phyloP scores from a whole-genome alignment of 2,797 vertebrate genomes.

The Cyprinella venusta region DNA sequence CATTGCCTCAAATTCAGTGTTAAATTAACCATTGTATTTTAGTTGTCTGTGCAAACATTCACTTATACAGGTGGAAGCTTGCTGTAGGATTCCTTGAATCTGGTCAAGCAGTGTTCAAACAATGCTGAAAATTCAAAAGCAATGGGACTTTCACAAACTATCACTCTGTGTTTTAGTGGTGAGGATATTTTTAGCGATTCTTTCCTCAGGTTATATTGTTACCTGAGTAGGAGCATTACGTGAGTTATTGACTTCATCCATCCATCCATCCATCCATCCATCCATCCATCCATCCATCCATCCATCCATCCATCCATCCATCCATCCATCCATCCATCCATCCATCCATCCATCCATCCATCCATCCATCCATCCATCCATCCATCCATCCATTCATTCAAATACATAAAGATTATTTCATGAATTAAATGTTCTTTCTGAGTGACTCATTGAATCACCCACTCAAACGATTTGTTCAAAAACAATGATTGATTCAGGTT shows the following conservation, averaged over 20 bases:
- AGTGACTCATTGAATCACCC: background rate
- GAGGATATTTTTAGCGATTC: background rate
- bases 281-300: background rate
- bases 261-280: too few species aligned
- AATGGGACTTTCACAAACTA: background rate
- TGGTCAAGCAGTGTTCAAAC: constrained; percentile 46
- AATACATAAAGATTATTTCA: background rate
- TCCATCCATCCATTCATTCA: background rate
- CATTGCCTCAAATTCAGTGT: constrained; percentile 44
- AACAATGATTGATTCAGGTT: background rate
- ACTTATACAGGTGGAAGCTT: constrained; percentile 44
- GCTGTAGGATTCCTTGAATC: constrained; percentile 48
- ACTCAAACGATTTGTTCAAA: background rate
- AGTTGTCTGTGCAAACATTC: constrained; percentile 46
- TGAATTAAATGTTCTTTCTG: background rate
- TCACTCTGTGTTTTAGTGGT: background rate
- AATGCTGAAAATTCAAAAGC: background rate
- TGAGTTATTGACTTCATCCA: background rate
- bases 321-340: background rate
- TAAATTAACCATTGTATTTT: constrained; percentile 44
- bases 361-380: too few species aligned
- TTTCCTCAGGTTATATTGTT: background rate
- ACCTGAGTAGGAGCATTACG: background rate
- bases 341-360: too few species aligned
- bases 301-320: background rate